Evolutionary conservation across 1,140 invertebrate species (phyloP).

Genomic region (Ostrea denselamellosa): DNA sequence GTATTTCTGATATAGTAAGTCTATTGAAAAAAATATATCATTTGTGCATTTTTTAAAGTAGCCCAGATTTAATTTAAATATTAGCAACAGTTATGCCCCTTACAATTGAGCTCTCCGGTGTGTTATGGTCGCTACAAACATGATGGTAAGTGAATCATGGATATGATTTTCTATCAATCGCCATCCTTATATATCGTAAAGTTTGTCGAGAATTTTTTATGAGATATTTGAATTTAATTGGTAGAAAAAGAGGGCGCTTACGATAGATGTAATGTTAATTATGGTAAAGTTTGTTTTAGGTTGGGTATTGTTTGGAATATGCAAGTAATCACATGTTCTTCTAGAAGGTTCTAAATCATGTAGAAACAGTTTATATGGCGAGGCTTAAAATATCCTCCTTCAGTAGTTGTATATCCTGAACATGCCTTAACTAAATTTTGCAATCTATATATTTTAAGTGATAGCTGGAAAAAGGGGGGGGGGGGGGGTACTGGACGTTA

Average conservation of each 20-base stretch:
- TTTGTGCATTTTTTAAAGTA: too few species aligned
- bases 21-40: too few species aligned
- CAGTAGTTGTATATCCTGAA: too few species aligned
- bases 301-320: not conserved
- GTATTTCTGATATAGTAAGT: too few species aligned
- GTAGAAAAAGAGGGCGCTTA: too few species aligned
- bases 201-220: not conserved
- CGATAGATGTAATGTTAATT: not conserved
- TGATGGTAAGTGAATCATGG: constrained; percentile 19
- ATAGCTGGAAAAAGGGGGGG: too few species aligned
- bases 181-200: not conserved
- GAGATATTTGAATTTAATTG: not conserved
- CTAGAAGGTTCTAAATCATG: not conserved
- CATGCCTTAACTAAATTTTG: too few species aligned
- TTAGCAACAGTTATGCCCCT: not conserved
- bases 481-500: too few species aligned
- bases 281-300: not conserved
- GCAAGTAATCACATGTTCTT: constrained; percentile 18
- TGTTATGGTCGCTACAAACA: constrained; percentile 7
- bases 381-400: too few species aligned
- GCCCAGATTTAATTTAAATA: too few species aligned
- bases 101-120: not conserved
- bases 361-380: too few species aligned
- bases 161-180: not conserved
- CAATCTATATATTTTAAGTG: too few species aligned